phyloP scores from a whole-genome alignment of 2,113 vertebrate species.

The Caranx ignobilis region DNA sequence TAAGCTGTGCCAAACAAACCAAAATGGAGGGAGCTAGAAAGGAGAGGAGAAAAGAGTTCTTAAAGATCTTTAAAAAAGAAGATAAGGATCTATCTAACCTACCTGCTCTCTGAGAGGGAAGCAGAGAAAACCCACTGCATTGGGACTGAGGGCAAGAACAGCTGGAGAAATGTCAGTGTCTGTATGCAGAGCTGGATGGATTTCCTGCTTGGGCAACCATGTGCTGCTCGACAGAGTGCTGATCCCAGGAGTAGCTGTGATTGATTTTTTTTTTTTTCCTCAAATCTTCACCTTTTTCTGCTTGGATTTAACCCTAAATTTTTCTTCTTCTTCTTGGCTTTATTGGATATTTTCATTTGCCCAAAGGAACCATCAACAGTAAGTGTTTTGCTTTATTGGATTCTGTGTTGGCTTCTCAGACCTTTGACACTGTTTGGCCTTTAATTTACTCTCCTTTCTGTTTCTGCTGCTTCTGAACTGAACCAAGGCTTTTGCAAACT shows the following conservation, averaged over 20 bases:
- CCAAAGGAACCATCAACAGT: slow-evolving; percentile 16
- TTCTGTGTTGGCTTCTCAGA: neutral
- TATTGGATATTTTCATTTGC: slow-evolving; percentile 46
- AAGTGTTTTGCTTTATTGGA: slow-evolving; percentile 8
- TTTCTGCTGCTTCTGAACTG: neutral
- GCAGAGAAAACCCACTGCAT: neutral
- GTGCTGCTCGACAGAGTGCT: slow-evolving; percentile 31
- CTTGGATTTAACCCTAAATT: slow-evolving; percentile 35
- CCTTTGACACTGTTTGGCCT: neutral
- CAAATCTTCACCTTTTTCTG: slow-evolving; percentile 56
- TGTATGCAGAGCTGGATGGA: slow-evolving; percentile 32
- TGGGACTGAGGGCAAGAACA: neutral
- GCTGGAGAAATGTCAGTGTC: slow-evolving; percentile 17
- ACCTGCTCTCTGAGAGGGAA: neutral
- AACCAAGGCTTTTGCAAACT: neutral
- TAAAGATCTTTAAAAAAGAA: neutral
- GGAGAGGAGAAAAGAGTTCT: neutral
- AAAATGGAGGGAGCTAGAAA: neutral
- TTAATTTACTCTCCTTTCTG: neutral
- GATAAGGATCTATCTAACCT: neutral
- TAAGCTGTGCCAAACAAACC: slow-evolving; percentile 1
- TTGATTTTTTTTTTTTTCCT: slow-evolving; percentile 49
- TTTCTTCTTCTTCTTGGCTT: slow-evolving; percentile 2
- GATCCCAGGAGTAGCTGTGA: slow-evolving; percentile 36
- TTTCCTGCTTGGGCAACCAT: slow-evolving; percentile 39